Percentiles rank a stretch among this genome's conserved stretches.
Evolutionary conservation across 2,888 invertebrate species (phyloP).

Genomic region (Trachelus iudaicus): DNA sequence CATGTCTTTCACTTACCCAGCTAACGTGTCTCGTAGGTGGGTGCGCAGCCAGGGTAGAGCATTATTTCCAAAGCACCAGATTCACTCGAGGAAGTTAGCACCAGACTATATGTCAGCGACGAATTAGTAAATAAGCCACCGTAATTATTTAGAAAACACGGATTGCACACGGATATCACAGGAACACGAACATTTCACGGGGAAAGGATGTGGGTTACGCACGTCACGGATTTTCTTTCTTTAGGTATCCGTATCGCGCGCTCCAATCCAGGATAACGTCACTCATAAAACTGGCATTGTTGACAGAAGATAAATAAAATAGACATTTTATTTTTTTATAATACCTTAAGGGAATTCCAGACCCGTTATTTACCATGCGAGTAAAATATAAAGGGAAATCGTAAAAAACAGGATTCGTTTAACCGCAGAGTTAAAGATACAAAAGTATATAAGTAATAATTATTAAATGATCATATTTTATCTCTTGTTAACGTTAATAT

Average conservation of each 20-base stretch:
- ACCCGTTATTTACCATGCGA: not conserved
- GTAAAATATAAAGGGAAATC: not conserved
- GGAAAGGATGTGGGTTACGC: conserved; percentile 47
- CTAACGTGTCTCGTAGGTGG: conserved; percentile 45
- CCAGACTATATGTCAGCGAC: not conserved
- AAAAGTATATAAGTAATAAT: not conserved
- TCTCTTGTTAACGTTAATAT: not conserved
- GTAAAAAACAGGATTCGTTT: not conserved
- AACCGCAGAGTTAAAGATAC: not conserved
- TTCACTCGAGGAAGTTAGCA: not conserved
- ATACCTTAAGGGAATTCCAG: no score
- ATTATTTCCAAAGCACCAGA: conserved; percentile 39
- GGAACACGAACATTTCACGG: conserved; percentile 32
- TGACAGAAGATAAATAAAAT: not conserved
- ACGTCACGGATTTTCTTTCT: conserved; percentile 54
- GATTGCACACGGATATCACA: not conserved
- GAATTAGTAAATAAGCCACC: not conserved
- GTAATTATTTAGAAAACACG: not conserved
- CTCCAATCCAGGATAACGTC: no score
- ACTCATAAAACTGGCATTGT: no score
- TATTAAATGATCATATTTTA: not conserved
- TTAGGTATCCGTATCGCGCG: conserved; percentile 1
- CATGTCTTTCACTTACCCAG: conserved; percentile 46
- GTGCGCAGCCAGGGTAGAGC: conserved; percentile 40
- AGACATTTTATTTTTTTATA: not conserved